Percentiles rank a stretch among this genome's conserved stretches.
Evolutionary conservation across 2,888 invertebrate genomes (phyloP).

Genomic region (Rhogogaster chlorosoma): DNA sequence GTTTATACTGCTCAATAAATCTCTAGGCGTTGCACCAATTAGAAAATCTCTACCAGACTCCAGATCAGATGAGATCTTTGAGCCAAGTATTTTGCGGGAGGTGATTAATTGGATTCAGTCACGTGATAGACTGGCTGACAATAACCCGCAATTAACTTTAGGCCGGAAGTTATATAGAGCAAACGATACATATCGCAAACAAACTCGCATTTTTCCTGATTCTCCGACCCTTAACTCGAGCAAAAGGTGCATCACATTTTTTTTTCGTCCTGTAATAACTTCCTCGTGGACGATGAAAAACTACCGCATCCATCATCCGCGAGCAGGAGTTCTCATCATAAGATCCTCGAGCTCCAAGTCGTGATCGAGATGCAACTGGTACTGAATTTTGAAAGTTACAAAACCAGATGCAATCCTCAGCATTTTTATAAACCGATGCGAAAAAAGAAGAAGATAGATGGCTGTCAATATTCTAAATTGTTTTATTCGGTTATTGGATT

Average conservation of each 20-base stretch:
- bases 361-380: neutral
- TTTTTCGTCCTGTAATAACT: constrained; percentile 66
- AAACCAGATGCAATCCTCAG: neutral
- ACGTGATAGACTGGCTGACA: constrained; percentile 22
- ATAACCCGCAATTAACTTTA: constrained; percentile 6
- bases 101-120: constrained; percentile 30
- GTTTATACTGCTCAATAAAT: constrained; percentile 43
- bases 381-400: constrained; percentile 44
- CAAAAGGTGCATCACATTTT: constrained; percentile 51
- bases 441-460: neutral
- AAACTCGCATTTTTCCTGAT: constrained; percentile 7
- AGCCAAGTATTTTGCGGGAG: constrained; percentile 16
- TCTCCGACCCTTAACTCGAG: constrained; percentile 44
- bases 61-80: constrained; percentile 22
- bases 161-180: constrained; percentile 33
- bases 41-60: constrained; percentile 35
- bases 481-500: neutral
- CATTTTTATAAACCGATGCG: neutral
- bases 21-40: constrained; percentile 42
- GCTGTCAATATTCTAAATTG: neutral
- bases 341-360: constrained; percentile 19
- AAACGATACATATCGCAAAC: neutral
- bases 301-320: constrained; percentile 69
- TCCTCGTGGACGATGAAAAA: constrained; percentile 69
- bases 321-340: constrained; percentile 57